Percentiles rank a stretch among this genome's conserved stretches.
Evolutionary conservation across 2,888 invertebrate genomes (phyloP).

Genomic region (Brenthis daphne): DNA sequence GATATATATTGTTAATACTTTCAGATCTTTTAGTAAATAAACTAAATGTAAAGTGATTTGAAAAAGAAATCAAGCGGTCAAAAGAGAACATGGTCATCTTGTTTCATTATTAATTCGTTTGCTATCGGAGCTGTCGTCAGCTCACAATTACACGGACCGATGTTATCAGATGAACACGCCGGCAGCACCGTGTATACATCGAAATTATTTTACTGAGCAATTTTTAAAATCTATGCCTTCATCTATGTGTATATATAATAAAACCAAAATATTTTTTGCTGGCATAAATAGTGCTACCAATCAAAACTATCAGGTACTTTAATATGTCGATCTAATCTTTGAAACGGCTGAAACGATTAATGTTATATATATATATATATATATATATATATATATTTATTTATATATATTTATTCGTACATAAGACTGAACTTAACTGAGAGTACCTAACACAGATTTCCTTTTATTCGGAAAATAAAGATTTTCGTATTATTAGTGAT

Average conservation of each 20-base stretch:
- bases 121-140: slow-evolving; percentile 46
- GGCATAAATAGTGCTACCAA: too few relatives aligned
- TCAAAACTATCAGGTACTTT: too few relatives aligned
- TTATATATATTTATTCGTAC: too few relatives aligned
- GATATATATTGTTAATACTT: not conserved
- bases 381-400: too few relatives aligned
- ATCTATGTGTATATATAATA: not conserved
- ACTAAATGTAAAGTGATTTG: slow-evolving; percentile 4
- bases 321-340: too few relatives aligned
- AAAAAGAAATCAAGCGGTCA: slow-evolving; percentile 21
- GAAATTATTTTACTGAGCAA: not conserved
- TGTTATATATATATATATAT: too few relatives aligned
- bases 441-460: too few relatives aligned
- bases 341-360: too few relatives aligned
- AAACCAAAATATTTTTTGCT: too few relatives aligned
- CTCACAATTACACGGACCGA: slow-evolving; percentile 61
- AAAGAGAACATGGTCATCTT: slow-evolving; percentile 24
- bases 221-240: not conserved
- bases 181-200: slow-evolving; percentile 48
- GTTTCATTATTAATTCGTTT: slow-evolving; percentile 26
- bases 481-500: too few relatives aligned
- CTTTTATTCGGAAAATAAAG: too few relatives aligned
- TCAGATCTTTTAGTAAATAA: not conserved
- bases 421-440: too few relatives aligned
- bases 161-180: slow-evolving; percentile 55